These are phyloP conservation scores for Caenorhabditis briggsae DNA, from an alignment of 1,140 invertebrate genomes.

Conservation along the genomic window DNA sequence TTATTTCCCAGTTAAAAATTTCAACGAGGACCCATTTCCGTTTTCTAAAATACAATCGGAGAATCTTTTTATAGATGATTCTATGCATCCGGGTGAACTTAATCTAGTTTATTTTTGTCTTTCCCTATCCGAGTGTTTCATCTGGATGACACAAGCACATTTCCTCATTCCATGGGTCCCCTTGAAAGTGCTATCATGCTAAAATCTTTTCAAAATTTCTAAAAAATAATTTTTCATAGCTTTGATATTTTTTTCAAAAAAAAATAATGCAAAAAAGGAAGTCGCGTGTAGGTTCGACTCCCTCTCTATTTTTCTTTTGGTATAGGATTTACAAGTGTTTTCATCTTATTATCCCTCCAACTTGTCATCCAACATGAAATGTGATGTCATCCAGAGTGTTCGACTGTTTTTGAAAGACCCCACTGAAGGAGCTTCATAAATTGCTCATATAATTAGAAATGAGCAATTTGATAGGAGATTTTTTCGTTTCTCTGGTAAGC, in stretches of 20 bases:
- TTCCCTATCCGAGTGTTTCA: neutral
- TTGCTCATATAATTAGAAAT: no score
- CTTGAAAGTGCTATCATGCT: no score
- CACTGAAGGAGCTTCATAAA: no score
- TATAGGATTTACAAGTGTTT: neutral
- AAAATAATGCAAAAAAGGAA: neutral
- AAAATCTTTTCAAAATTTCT: no score
- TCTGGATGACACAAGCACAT: neutral
- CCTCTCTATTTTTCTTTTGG: neutral
- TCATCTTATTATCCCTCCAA: neutral
- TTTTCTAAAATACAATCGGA: neutral
- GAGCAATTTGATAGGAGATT: no score
- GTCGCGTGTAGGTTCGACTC: neutral
- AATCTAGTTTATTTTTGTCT: neutral
- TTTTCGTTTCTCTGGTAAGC: no score
- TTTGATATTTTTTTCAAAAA: neutral
- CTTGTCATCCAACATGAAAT: neutral
- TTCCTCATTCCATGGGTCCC: neutral
- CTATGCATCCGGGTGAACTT: neutral
- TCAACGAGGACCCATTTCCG: conserved; percentile 7
- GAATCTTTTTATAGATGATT: neutral
- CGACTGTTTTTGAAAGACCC: no score
- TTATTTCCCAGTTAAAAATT: neutral
- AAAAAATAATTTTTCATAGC: neutral
- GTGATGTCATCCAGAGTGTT: no score